These are phyloP conservation scores for Thinocorus orbignyianus DNA, from an alignment of 2,113 vertebrate species.

Conservation along the genomic window DNA sequence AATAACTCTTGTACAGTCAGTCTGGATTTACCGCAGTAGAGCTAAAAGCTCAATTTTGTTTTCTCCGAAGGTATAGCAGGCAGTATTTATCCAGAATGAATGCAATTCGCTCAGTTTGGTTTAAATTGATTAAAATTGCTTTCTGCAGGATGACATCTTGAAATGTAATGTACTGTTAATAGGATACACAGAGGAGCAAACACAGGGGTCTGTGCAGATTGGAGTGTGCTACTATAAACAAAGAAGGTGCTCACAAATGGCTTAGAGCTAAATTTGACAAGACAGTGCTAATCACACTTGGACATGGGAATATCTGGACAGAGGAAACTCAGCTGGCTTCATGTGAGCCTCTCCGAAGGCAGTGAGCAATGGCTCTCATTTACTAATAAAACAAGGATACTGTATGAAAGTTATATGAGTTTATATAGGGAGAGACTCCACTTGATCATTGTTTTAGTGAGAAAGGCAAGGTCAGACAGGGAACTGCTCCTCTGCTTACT, in stretches of 20 bases:
- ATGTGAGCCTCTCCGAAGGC: not conserved
- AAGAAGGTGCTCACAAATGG: constrained; percentile 80
- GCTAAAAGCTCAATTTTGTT: not conserved
- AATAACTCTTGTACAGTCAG: not conserved
- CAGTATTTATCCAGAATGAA: not conserved
- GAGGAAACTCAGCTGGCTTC: constrained; percentile 44
- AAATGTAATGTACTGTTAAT: constrained; percentile 39
- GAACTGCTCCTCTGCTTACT: not conserved
- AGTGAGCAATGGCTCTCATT: not conserved
- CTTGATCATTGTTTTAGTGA: not conserved
- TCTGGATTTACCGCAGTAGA: not conserved
- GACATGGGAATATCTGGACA: constrained; percentile 76
- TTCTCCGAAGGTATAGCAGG: not conserved
- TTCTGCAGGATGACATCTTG: not conserved
- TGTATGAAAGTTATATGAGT: not conserved
- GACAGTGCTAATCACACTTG: constrained; percentile 75
- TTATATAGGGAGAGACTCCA: not conserved
- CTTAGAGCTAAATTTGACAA: constrained; percentile 80
- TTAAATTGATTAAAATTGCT: not conserved
- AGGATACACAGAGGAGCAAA: constrained; percentile 62
- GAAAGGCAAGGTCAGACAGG: not conserved
- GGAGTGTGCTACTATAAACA: constrained; percentile 74
- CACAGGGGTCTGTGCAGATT: constrained; percentile 54
- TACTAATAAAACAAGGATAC: not conserved
- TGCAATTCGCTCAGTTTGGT: not conserved